Base-by-base conservation (phyloP, 2,113 vertebrate genomes). In the Hydropotes inermis region DNA sequence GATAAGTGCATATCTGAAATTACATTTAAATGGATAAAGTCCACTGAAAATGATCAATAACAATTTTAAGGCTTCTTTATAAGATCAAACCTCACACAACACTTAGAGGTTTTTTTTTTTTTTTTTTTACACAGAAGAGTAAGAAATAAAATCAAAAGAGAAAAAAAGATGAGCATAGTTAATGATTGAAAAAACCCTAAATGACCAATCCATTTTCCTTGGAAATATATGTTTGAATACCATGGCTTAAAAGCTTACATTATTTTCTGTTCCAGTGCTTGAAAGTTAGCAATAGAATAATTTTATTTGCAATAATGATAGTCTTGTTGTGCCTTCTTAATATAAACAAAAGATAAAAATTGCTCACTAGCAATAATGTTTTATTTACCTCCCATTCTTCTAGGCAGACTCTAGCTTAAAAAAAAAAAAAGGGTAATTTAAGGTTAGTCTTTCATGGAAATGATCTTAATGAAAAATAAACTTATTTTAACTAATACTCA, bases 271-370 rank as follows among this genome's bases (percentile, higher is more conserved):
- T 97, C 86, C 45, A 60, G 16, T 81, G 79, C 64, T 95, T 95
- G 64, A 91, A 98, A 97, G 88, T 97, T 87, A 93, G 64, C 79
- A 97, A 94, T 54, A 88, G 96, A 98, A 98, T 89, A 94, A 95
- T 94, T 98, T 98, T 97, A 81, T 93, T 92, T 90, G 57, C 52
- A 67, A 97, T 98, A 98, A 98, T 88, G 87, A 97, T 85, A 95
- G 92, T 92, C 97, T 98, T 95, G 76, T 97, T 96, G 89, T 10
- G 79, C 93, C 85, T 96, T 96, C 92, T 97, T 98, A 98, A 97
- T 97, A 98, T 96, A 98, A 98, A 97, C 98, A 98, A 95, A 98
- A 98, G 96, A 98, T 98, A 98, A 98, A 98, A 98, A 91, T 95
- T 97, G 74, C 82, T 98, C 97, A 98, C 25, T 97, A 98, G 97